Percentiles rank a stretch among this genome's conserved stretches.
These are phyloP conservation scores for Lampropteryx suffumata DNA, from an alignment of 2,888 invertebrate genomes.

Conservation along the genomic window DNA sequence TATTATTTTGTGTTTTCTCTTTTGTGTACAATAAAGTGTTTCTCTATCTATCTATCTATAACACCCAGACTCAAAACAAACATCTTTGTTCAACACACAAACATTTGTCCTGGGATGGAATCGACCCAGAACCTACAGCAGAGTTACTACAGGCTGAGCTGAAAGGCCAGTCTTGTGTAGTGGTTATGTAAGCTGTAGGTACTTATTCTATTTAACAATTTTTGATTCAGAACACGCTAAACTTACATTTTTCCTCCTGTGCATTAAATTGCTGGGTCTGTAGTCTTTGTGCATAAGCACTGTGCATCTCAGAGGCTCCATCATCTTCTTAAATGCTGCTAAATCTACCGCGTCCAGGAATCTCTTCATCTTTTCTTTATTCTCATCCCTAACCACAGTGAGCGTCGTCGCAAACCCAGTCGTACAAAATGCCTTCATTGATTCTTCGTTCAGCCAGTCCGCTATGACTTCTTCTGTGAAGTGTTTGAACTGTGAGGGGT, in stretches of 20 bases:
- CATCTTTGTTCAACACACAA: too few relatives aligned
- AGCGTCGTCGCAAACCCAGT: background rate
- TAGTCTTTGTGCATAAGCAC: slow-evolving; percentile 38
- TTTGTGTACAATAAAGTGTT: too few relatives aligned
- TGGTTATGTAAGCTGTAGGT: too few relatives aligned
- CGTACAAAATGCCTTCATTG: slow-evolving; percentile 7
- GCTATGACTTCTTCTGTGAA: slow-evolving; percentile 28
- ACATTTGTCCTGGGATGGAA: too few relatives aligned
- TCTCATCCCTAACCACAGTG: slow-evolving; percentile 34
- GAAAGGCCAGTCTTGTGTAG: too few relatives aligned
- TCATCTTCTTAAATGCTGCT: background rate
- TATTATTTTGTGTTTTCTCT: too few relatives aligned
- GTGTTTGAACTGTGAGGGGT: slow-evolving; percentile 51
- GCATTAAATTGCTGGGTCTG: slow-evolving; percentile 45
- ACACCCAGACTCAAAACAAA: too few relatives aligned
- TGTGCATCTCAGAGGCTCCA: background rate
- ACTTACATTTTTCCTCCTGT: slow-evolving; percentile 35
- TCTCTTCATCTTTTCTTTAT: slow-evolving; percentile 38
- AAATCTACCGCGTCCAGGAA: slow-evolving; percentile 26
- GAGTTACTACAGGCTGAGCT: too few relatives aligned
- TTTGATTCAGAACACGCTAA: too few relatives aligned
- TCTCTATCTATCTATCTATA: too few relatives aligned
- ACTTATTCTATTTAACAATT: too few relatives aligned
- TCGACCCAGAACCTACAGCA: too few relatives aligned
- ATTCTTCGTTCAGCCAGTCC: slow-evolving; percentile 9